phyloP scores from a whole-genome alignment of 2,113 vertebrate genomes.

The Tenrec ecaudatus region DNA sequence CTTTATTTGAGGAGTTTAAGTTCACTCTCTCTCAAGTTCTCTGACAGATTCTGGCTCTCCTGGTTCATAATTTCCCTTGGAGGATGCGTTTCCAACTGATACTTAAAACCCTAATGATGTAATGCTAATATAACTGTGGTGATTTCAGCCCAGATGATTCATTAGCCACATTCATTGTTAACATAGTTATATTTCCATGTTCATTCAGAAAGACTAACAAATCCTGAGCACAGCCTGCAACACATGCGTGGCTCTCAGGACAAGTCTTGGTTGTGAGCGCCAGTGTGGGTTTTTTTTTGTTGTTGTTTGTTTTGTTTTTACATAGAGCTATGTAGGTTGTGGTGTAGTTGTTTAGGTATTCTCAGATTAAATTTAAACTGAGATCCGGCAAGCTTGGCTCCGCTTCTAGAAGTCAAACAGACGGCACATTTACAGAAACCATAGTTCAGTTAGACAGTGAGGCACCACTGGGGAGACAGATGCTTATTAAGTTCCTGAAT shows the following conservation, averaged over 20 bases:
- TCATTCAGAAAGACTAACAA: constrained; percentile 68
- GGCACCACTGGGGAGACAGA: constrained; percentile 82
- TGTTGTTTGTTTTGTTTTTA: not conserved
- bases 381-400: constrained; percentile 74
- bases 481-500: constrained; percentile 79
- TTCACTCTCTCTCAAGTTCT: not conserved
- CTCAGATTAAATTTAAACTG: constrained; percentile 77
- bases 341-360: constrained; percentile 72
- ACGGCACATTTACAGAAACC: constrained; percentile 80
- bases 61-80: not conserved
- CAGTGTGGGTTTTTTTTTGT: constrained; percentile 58
- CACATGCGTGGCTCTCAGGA: constrained; percentile 75
- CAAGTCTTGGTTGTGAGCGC: constrained; percentile 58
- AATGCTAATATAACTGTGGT: constrained; percentile 42
- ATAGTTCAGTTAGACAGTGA: constrained; percentile 83
- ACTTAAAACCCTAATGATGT: not conserved
- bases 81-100: constrained; percentile 47
- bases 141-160: constrained; percentile 72
- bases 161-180: constrained; percentile 65
- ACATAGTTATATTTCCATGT: constrained; percentile 60
- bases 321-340: constrained; percentile 77
- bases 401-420: constrained; percentile 78
- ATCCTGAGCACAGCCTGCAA: constrained; percentile 79
- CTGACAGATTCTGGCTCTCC: not conserved
- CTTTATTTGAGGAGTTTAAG: not conserved